phyloP scores from a whole-genome alignment of 1,140 invertebrate genomes.

The Drosophila ironensis region DNA sequence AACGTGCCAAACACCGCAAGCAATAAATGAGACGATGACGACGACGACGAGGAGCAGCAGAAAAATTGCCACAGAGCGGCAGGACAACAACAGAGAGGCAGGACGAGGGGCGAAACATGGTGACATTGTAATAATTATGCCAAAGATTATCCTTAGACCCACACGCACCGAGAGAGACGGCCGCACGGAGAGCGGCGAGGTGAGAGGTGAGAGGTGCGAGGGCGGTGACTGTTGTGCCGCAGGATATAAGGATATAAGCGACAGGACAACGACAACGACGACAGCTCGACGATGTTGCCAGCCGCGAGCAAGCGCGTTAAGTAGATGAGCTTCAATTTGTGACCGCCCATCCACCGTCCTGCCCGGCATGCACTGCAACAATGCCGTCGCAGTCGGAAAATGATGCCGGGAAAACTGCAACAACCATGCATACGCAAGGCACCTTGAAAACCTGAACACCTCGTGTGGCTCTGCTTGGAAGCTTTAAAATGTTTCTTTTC shows the following conservation, averaged over 20 bases:
- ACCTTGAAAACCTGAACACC: no score
- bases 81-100: slow-evolving; percentile 5
- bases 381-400: no score
- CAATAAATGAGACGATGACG: slow-evolving; percentile 74
- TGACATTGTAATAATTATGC: slow-evolving; percentile 80
- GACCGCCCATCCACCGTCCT: slow-evolving; percentile 29
- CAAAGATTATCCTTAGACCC: slow-evolving; percentile 77
- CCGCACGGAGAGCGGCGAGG: not conserved
- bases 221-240: slow-evolving; percentile 60
- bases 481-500: no score
- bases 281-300: slow-evolving; percentile 59
- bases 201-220: slow-evolving; percentile 47
- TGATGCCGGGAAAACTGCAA: no score
- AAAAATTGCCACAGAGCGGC: slow-evolving; percentile 64
- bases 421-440: no score
- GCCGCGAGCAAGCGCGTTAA: slow-evolving; percentile 76
- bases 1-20: slow-evolving; percentile 77
- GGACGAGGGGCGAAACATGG: slow-evolving; percentile 59
- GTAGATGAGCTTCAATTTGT: slow-evolving; percentile 78
- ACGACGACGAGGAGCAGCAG: slow-evolving; percentile 67
- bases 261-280: slow-evolving; percentile 49
- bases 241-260: slow-evolving; percentile 74
- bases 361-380: not conserved
- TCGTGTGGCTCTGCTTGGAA: no score
- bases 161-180: slow-evolving; percentile 4